Evolutionary conservation across 2,797 vertebrate genomes (phyloP).

Genomic region (Cichlasoma orientale): DNA sequence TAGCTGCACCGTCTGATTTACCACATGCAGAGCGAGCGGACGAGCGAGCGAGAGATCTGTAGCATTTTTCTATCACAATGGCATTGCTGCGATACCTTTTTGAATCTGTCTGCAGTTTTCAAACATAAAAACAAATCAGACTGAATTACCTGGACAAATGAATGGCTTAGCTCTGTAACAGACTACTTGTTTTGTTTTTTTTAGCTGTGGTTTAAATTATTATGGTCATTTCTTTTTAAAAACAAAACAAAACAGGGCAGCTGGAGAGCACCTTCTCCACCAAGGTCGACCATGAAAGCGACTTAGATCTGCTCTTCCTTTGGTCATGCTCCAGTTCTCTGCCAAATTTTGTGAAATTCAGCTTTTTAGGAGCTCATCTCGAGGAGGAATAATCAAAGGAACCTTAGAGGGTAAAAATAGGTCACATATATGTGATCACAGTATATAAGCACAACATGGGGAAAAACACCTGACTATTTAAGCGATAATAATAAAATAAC

Average conservation of each 20-base stretch:
- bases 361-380: no score
- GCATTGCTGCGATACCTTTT: neutral
- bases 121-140: neutral
- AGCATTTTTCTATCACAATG: neutral
- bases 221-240: no score
- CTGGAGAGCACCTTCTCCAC: no score
- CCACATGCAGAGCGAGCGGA: neutral
- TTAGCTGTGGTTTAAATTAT: no score
- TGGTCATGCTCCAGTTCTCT: no score
- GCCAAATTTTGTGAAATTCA: no score
- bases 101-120: neutral
- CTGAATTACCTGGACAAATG: neutral
- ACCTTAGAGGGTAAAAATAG: neutral
- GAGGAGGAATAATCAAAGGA: no score
- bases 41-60: neutral
- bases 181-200: no score
- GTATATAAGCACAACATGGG: neutral
- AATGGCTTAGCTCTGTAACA: neutral
- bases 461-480: neutral
- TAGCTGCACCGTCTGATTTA: conserved; percentile 4
- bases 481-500: neutral
- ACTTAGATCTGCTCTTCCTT: no score
- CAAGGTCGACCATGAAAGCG: no score
- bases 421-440: neutral
- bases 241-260: no score